Evolutionary conservation across 23 tunicate species (phyloP), one percentile per base, ranked within the genome.

Genomic region (Trididemnum nubilum): DNA sequence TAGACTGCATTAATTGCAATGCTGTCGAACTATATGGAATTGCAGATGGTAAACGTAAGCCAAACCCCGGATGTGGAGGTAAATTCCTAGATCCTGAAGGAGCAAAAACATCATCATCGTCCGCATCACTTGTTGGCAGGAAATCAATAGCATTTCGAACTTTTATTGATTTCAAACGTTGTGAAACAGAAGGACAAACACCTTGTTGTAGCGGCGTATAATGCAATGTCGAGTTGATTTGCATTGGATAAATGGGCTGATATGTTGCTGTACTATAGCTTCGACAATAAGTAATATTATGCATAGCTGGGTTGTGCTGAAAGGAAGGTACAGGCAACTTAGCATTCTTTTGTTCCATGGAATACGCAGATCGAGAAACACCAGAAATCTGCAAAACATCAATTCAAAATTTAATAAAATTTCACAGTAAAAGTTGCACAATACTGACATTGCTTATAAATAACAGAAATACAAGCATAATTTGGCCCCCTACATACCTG

Each of bases 31-130:
- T 73, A 59, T 25, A 73, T 4, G 79, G 79, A 23, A 69, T 9
- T 12, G 74, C 74, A 37, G 26, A 36, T 26, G 79, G 60, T 12
- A 70, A 34, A 19, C 7, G 76, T 3, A 29, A 29, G 31, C 9
- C 44, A 4, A 70, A 3, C 4, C 29, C 27, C 4, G 67, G 29
- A 22, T 61, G 21, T 4, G 4, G 4, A n/a, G 74, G 38, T 24
- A 67, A 33, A 38, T 2, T 40, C 24, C 58, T 22, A 26, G 12
- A 37, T 19, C 58, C 58, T 2, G 57, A 37, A 3, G 86, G 12
- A 35, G 35, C 73, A 82, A 82, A 82, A 23, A 82, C 86, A 71
- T 82, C 86, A 81, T 81, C 85, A 71, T 82, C 69, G 33, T 69
- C 78, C 27, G 2, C 86, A 22, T 82, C 78, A 31, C 12, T 50